phyloP scores from a whole-genome alignment of 1,140 invertebrate genomes.

The Drosophila watanabei region DNA sequence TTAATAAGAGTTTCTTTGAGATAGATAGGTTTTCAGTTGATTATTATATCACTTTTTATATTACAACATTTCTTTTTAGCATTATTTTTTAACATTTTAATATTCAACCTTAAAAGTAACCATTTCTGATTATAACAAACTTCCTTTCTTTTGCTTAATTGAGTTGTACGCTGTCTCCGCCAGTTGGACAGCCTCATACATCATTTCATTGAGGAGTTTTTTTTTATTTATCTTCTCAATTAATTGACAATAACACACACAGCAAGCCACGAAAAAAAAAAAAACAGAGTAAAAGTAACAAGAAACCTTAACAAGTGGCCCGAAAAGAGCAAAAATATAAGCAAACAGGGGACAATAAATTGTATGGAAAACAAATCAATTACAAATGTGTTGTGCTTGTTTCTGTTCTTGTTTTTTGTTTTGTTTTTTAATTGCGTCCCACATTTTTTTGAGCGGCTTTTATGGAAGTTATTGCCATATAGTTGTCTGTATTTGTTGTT shows the following conservation, averaged over 20 bases:
- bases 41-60: neutral
- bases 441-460: constrained; percentile 44
- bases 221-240: constrained; percentile 46
- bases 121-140: neutral
- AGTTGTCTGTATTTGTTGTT: constrained; percentile 48
- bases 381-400: constrained; percentile 50
- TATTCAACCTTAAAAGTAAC: neutral
- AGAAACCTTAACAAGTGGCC: constrained; percentile 31
- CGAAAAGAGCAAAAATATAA: constrained; percentile 28
- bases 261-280: constrained; percentile 8
- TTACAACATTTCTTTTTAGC: neutral
- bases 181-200: constrained; percentile 30
- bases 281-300: constrained; percentile 23
- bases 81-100: neutral
- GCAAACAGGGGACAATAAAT: constrained; percentile 53
- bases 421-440: constrained; percentile 24
- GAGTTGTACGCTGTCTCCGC: constrained; percentile 4
- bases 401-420: constrained; percentile 1
- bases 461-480: constrained; percentile 47
- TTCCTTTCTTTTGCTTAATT: constrained; percentile 2
- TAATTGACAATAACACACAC: constrained; percentile 61
- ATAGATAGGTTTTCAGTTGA: neutral
- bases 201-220: constrained; percentile 48
- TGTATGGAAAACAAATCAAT: constrained; percentile 81
- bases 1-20: neutral